phyloP scores from a whole-genome alignment of 1,140 invertebrate genomes.

The Bradynema listronoti region DNA sequence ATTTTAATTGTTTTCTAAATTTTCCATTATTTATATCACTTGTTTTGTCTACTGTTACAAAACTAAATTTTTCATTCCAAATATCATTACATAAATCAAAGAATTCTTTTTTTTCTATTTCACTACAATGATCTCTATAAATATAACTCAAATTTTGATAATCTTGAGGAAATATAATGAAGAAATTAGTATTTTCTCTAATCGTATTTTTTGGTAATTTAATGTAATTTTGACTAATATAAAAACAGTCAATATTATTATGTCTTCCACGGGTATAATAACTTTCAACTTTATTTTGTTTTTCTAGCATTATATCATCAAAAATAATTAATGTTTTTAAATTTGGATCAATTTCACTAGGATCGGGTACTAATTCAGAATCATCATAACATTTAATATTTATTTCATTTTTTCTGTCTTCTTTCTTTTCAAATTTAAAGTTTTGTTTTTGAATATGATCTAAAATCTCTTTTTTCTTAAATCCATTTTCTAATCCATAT shows the following conservation, averaged over 20 bases:
- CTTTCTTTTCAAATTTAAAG: constrained; percentile 24
- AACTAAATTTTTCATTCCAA: constrained; percentile 27
- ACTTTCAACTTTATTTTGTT: constrained; percentile 39
- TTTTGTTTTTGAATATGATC: constrained; percentile 35
- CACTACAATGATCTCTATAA: constrained; percentile 27
- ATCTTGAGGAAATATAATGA: constrained; percentile 35
- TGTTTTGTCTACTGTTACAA: constrained; percentile 36
- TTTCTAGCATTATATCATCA: constrained; percentile 34
- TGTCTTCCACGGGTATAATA: constrained; percentile 36
- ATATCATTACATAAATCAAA: constrained; percentile 11
- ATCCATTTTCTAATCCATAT: constrained; percentile 29
- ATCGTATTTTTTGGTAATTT: constrained; percentile 32
- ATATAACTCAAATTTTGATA: constrained; percentile 18
- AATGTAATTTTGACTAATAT: constrained; percentile 34
- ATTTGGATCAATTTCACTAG: constrained; percentile 27
- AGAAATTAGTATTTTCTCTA: constrained; percentile 38
- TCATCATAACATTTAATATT: constrained; percentile 15
- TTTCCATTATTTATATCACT: constrained; percentile 29
- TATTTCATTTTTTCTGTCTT: constrained; percentile 13
- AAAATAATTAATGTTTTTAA: constrained; percentile 34
- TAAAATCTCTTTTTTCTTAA: constrained; percentile 37
- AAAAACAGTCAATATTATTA: constrained; percentile 41
- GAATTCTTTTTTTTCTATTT: constrained; percentile 22
- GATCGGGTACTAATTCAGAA: constrained; percentile 30
- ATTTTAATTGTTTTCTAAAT: constrained; percentile 16